Evolutionary conservation across 2,113 vertebrate genomes (phyloP).

Genomic region (Oxyruncus cristatus): DNA sequence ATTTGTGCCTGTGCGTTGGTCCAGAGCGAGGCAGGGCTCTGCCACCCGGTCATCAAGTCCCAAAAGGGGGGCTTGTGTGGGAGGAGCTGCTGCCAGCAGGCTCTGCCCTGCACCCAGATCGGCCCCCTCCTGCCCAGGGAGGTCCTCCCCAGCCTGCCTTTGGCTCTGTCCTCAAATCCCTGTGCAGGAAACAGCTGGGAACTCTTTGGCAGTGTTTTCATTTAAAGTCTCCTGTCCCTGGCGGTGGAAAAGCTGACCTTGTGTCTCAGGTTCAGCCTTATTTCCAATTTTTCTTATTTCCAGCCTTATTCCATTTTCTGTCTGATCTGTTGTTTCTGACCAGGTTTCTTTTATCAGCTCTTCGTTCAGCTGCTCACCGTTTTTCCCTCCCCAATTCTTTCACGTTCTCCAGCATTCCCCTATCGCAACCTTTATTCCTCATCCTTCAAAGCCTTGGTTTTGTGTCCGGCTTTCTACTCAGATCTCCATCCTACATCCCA

Average conservation of each 20-base stretch:
- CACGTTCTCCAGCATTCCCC: background rate
- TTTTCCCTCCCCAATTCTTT: background rate
- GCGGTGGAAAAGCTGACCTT: background rate
- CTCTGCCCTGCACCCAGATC: background rate
- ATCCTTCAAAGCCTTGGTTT: background rate
- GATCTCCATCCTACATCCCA: background rate
- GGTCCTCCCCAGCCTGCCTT: background rate
- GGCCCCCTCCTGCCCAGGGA: background rate
- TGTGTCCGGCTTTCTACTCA: background rate
- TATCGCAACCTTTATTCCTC: background rate
- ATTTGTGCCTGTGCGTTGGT: background rate
- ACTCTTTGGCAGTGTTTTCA: background rate
- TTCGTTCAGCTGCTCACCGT: background rate
- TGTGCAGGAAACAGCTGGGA: background rate
- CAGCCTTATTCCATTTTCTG: background rate
- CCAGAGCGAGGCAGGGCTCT: accelerated
- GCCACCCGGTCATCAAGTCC: background rate
- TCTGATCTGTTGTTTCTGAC: background rate
- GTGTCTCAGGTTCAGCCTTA: background rate
- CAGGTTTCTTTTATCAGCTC: background rate
- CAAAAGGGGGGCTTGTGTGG: background rate
- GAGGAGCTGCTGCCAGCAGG: background rate
- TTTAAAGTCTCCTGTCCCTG: background rate
- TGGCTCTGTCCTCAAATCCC: background rate
- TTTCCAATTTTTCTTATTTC: background rate